Percentiles rank a stretch among this genome's conserved stretches.
These are phyloP conservation scores for Sula dactylatra DNA, from an alignment of 2,113 vertebrate genomes.

Conservation along the genomic window DNA sequence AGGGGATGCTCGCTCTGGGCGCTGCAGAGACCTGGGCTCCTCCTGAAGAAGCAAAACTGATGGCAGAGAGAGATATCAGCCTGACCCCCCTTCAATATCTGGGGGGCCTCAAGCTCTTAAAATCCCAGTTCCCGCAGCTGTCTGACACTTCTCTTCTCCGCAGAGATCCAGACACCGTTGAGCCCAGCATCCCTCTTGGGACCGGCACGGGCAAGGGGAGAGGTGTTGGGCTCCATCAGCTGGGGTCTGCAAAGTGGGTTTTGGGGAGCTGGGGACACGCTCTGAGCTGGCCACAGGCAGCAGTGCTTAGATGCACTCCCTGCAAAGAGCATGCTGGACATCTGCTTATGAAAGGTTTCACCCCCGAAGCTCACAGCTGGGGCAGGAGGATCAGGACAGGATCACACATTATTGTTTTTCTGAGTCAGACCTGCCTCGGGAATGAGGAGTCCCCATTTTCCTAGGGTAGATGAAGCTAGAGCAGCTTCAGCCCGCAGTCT, in stretches of 20 bases:
- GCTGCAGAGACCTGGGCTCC: background rate
- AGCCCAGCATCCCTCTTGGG: background rate
- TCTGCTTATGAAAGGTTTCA: background rate
- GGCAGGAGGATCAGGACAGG: background rate
- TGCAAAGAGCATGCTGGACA: background rate
- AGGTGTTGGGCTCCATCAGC: background rate
- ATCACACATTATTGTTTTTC: background rate
- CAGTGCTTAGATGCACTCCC: background rate
- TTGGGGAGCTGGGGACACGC: background rate
- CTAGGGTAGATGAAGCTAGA: background rate
- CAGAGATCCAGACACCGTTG: background rate
- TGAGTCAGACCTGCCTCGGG: background rate
- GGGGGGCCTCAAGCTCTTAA: background rate
- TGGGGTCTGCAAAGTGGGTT: background rate
- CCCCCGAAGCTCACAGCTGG: background rate
- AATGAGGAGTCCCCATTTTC: background rate
- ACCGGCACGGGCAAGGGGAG: accelerated
- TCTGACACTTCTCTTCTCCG: background rate
- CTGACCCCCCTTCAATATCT: background rate
- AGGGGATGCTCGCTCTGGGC: background rate
- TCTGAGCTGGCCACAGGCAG: background rate
- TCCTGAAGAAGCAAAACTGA: background rate
- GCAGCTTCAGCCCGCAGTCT: background rate
- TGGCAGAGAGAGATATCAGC: background rate
- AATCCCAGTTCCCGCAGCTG: background rate